Conservation (phyloP, 2,888 invertebrate species). For the Aphrophora alni region DNA sequence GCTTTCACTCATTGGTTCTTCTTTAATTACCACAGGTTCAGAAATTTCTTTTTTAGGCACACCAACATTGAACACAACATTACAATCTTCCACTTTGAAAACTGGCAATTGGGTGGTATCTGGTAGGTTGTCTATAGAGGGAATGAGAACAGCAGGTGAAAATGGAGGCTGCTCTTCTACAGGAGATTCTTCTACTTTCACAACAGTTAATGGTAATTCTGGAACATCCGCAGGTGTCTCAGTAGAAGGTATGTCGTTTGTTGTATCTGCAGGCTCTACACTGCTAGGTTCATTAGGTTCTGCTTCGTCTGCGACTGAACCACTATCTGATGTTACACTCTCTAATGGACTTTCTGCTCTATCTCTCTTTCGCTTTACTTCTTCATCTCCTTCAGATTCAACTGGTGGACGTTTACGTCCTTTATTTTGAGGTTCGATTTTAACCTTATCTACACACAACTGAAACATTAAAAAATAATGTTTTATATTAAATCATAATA, state of each 20-base stretch:
- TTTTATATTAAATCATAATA: too few relatives aligned
- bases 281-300: slow-evolving; percentile 58
- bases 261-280: slow-evolving; percentile 43
- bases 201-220: slow-evolving; percentile 16
- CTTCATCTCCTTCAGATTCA: slow-evolving; percentile 65
- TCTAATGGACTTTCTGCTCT: slow-evolving; percentile 79
- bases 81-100: slow-evolving; percentile 41
- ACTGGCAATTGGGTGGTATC: slow-evolving; percentile 29
- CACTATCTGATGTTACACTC: slow-evolving; percentile 85
- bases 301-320: slow-evolving; percentile 75
- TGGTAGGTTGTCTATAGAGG: neutral
- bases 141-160: slow-evolving; percentile 20
- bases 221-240: slow-evolving; percentile 32
- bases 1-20: slow-evolving; percentile 34
- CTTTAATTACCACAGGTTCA: slow-evolving; percentile 27
- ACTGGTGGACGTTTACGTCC: slow-evolving; percentile 66
- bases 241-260: slow-evolving; percentile 32
- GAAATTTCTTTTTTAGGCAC: slow-evolving; percentile 39
- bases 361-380: slow-evolving; percentile 65
- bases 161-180: slow-evolving; percentile 33
- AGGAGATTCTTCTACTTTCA: slow-evolving; percentile 32
- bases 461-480: slow-evolving; percentile 25
- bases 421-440: slow-evolving; percentile 54
- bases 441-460: slow-evolving; percentile 39
- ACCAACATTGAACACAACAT: slow-evolving; percentile 36